A percentile compares a stretch with the other conserved stretches of the same genome.
Evolutionary conservation across 2,797 vertebrate species (phyloP).

Genomic region (Sternarchorhynchus goeldii): DNA sequence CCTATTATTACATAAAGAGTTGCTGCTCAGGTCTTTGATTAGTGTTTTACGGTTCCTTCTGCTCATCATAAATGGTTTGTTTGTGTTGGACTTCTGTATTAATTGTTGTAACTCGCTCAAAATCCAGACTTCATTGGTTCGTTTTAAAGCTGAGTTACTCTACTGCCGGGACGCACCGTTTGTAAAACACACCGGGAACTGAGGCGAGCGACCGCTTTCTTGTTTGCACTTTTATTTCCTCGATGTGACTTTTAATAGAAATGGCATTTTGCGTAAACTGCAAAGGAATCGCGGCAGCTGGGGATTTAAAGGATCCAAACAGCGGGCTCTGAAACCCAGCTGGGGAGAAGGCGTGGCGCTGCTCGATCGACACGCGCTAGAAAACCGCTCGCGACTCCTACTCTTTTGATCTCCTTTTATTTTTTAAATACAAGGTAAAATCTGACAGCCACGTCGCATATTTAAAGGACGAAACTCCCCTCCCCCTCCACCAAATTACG

Average conservation of each 20-base stretch:
- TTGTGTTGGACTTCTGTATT: not conserved
- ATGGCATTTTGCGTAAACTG: constrained; percentile 3
- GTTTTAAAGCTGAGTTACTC: constrained; percentile 4
- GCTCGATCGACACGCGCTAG: constrained; percentile 56
- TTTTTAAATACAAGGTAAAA: constrained; percentile 48
- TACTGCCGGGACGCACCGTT: not conserved
- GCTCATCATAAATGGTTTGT: not conserved
- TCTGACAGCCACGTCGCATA: constrained; percentile 67
- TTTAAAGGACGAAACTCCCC: constrained; percentile 63
- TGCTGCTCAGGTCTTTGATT: not conserved
- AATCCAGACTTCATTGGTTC: not conserved
- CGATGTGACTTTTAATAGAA: constrained; percentile 24
- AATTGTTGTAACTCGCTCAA: not conserved
- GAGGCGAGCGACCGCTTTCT: not conserved
- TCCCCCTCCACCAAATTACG: constrained; percentile 55
- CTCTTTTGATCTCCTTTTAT: constrained; percentile 50
- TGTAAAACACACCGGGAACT: constrained; percentile 1
- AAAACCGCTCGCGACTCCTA: constrained; percentile 58
- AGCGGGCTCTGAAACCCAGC: constrained; percentile 48
- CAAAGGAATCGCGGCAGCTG: constrained; percentile 23
- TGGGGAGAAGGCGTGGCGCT: constrained; percentile 30
- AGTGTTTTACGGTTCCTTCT: not conserved
- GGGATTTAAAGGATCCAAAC: constrained; percentile 53
- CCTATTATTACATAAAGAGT: not conserved
- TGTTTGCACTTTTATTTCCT: not conserved